These are phyloP conservation scores for Harmothoe impar DNA, from an alignment of 2,888 invertebrate species.

Conservation along the genomic window DNA sequence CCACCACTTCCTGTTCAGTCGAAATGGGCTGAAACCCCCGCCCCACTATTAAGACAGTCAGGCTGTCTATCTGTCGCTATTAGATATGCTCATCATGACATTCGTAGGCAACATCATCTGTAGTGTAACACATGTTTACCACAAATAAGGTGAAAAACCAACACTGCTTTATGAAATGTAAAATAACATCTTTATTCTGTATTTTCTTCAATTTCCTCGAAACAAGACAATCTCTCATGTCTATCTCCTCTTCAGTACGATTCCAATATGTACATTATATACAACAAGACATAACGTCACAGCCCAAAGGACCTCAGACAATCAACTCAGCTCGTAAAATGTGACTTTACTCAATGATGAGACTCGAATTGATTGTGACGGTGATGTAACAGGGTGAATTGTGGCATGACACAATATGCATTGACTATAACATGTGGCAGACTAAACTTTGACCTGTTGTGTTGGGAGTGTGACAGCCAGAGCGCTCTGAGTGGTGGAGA, in stretches of 20 bases:
- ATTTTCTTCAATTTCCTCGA: neutral
- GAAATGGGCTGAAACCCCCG: too few species aligned
- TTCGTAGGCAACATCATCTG: too few species aligned
- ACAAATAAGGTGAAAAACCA: too few species aligned
- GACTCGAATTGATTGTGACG: too few species aligned
- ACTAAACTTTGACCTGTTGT: neutral
- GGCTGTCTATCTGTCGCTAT: too few species aligned
- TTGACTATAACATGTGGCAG: neutral
- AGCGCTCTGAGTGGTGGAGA: too few species aligned
- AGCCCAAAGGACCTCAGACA: neutral
- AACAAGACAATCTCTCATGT: neutral
- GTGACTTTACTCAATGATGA: too few species aligned
- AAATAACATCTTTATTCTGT: slow-evolving; percentile 46
- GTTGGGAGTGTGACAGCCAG: too few species aligned
- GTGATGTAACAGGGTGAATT: neutral
- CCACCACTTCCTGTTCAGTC: too few species aligned
- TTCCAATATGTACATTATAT: slow-evolving; percentile 27
- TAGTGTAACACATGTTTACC: too few species aligned
- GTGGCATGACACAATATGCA: neutral
- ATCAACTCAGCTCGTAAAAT: neutral
- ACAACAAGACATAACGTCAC: neutral
- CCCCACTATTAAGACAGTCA: too few species aligned
- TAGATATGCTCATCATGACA: too few species aligned
- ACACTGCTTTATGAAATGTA: slow-evolving; percentile 46
- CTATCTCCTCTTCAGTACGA: neutral